Conservation (phyloP, 2,797 vertebrate genomes). For the Sebastes iracundus region DNA sequence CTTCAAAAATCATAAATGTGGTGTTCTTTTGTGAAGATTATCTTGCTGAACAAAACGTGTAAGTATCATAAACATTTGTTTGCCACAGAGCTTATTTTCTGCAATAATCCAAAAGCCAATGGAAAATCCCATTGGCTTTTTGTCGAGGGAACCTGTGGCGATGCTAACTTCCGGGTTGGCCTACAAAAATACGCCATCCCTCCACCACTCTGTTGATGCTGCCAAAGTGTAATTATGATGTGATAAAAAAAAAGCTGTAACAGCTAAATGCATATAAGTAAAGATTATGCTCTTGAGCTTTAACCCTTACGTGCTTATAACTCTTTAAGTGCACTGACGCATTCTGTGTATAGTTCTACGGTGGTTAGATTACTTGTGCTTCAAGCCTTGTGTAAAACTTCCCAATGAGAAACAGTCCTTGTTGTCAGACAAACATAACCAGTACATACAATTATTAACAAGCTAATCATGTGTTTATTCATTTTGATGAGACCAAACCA, state of each 20-base stretch:
- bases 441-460: slow-evolving; percentile 11
- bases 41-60: too few relatives aligned
- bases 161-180: too few relatives aligned
- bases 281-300: not conserved
- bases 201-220: not conserved
- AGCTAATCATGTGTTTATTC: slow-evolving; percentile 27
- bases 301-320: not conserved
- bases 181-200: too few relatives aligned
- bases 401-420: not conserved
- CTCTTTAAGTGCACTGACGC: not conserved
- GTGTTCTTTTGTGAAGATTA: too few relatives aligned
- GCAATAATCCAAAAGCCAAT: too few relatives aligned
- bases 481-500: slow-evolving; percentile 30
- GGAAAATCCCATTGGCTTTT: too few relatives aligned
- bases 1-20: too few relatives aligned
- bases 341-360: too few relatives aligned
- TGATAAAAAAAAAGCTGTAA: not conserved
- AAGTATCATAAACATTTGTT: too few relatives aligned
- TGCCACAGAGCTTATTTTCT: too few relatives aligned
- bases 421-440: not conserved
- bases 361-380: not conserved
- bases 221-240: not conserved
- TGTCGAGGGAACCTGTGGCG: too few relatives aligned
- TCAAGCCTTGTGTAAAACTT: not conserved
- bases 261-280: not conserved